Base-by-base conservation (phyloP, 2,113 vertebrate genomes). In the Lepisosteus oculatus region DNA sequence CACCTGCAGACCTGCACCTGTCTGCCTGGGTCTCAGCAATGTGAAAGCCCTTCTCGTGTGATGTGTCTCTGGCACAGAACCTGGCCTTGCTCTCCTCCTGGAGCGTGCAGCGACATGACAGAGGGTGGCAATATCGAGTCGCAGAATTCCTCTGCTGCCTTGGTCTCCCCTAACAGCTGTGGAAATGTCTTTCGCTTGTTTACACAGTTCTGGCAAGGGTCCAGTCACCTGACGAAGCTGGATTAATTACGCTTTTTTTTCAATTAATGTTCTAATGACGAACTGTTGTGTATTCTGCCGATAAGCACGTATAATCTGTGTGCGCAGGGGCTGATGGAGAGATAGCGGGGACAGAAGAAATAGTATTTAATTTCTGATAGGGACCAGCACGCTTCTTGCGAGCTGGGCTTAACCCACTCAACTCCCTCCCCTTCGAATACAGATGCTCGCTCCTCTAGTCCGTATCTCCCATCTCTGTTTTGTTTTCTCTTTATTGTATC, bases 161-260 rank as follows among this genome's bases (percentile, higher is more conserved):
- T 12, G 3, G n/a, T 4, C 62, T 64, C 62, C 17, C 42, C 62
- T n/a, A 64, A 64, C 62, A 64, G 62, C 62, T 64, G 62, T 64
- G 17, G 62, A 64, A 12, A 59, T 51, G 1, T 13, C 65, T 67
- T 62, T 44, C 43, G 54, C 43, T 59, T 54, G 68, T 65, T 71
- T 80, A 78, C 75, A 86, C 69, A 77, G 72, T 70, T 55, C 76
- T 89, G 89, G 89, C 87, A 88, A 81, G 67, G 76, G 86, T 91
- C 89, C 90, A 89, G 87, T 85, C 80, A 80, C 81, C 75, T 80
- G 85, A 86, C 85, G 80, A 84, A 85, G 80, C 83, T 84, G 85
- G 88, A 92, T 93, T 91, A 91, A 92, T 93, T 92, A 92, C 90
- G 91, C 84, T 86, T 92, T 91, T 93, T 92, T 91, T 93, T 92